phyloP scores from a whole-genome alignment of 2,797 vertebrate species.

The Bothrops alternatus region DNA sequence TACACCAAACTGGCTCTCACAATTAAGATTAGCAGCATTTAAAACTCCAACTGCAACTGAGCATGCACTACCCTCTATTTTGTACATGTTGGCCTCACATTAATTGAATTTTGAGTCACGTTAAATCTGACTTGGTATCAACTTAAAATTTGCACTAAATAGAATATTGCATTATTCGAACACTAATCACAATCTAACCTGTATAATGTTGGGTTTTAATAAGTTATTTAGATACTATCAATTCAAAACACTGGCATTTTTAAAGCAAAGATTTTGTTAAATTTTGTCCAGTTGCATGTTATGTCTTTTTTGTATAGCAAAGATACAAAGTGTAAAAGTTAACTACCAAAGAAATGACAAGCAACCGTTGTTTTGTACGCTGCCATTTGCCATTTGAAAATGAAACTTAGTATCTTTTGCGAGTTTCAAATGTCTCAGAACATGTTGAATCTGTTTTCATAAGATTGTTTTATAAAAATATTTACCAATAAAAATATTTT shows the following conservation, averaged over 20 bases:
- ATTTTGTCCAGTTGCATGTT: accelerated
- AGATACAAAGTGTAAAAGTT: background rate
- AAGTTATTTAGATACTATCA: background rate
- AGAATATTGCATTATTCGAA: background rate
- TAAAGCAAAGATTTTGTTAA: background rate
- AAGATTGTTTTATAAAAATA: background rate
- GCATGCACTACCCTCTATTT: background rate
- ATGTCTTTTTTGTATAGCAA: accelerated
- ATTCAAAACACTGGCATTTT: background rate
- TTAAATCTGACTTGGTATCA: background rate
- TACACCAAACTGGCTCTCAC: background rate
- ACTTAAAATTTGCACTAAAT: background rate
- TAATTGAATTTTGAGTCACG: background rate
- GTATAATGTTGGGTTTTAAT: background rate
- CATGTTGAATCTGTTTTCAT: slow-evolving; percentile 26
- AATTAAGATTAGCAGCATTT: background rate
- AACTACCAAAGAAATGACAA: background rate
- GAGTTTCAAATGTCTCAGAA: background rate
- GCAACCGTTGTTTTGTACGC: background rate
- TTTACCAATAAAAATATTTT: slow-evolving; percentile 54
- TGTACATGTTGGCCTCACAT: background rate
- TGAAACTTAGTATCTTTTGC: slow-evolving; percentile 24
- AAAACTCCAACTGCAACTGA: background rate
- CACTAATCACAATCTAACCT: background rate
- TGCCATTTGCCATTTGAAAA: background rate